Evolutionary conservation across 1,140 invertebrate species (phyloP), one percentile per base, ranked within the genome.

Genomic region (Halyomorpha halys): DNA sequence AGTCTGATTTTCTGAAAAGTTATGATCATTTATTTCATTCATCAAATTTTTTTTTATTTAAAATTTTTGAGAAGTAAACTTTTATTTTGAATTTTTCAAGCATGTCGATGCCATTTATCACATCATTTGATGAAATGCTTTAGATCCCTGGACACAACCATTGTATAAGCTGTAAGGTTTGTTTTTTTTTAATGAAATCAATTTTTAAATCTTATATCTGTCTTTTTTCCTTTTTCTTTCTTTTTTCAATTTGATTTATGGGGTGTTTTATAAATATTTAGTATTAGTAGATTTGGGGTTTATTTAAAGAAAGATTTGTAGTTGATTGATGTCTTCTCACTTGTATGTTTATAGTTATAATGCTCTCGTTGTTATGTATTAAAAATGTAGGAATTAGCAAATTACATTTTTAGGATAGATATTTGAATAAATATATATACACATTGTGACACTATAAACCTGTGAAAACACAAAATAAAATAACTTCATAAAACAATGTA

Each of bases 271-370:
- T 23, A 6, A 56, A 13, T 13, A 9, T 39, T 56, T 23, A 25
- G 53, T 3, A 23, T 23, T 21, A 56, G 23, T 16, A 25, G 15
- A 21, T 23, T 21, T 19, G 53, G 53, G 23, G 18, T 23, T 56
- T 6, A 56, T 56, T 56, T 49, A 4, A 49, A 49, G 6, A 4
- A 21, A 56, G 23, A 39, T 39, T 11, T 56, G 53, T 56, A 56
- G 53, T 9, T 25, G 21, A 56, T 56, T 21, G 18, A 9, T 9
- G 18, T 39, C 23, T 56, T 56, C 23, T 56, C 53, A 23, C 53
- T 16, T 56, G 53, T 56, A 56, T 56, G 53, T 56, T 56, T 56
- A 21, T 56, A 56, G 53, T 56, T 56, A 56, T 56, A 56, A 23
- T 23, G 15, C 23, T 56, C 53, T 56, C 53, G 2, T 39, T 39